These are phyloP conservation scores for Typhlichthys subterraneus DNA, from an alignment of 2,797 vertebrate species.

Conservation along the genomic window DNA sequence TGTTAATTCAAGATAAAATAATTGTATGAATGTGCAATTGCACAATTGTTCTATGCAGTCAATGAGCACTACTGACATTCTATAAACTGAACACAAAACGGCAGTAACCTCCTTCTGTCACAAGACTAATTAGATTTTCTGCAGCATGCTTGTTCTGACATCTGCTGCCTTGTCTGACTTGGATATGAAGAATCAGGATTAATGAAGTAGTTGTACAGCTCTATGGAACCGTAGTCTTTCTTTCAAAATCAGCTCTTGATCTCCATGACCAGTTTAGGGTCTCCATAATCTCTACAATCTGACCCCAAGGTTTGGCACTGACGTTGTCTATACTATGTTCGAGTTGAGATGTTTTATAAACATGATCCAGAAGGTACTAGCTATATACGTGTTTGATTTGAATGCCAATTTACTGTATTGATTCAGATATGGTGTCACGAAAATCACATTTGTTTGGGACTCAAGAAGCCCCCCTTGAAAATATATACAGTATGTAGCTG, in stretches of 20 bases:
- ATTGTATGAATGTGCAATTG: conserved; percentile 25
- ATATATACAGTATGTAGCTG: no score
- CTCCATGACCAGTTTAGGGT: conserved; percentile 3
- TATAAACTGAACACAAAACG: conserved; percentile 18
- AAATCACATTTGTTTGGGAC: no score
- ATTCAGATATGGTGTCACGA: neutral
- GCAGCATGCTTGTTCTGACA: conserved; percentile 47
- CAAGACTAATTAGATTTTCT: conserved; percentile 34
- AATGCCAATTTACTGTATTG: conserved; percentile 1
- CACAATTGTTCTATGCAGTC: conserved; percentile 43
- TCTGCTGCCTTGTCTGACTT: conserved; percentile 25
- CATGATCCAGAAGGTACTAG: neutral
- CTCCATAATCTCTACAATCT: conserved; percentile 3
- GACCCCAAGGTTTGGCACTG: neutral
- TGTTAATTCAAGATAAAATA: conserved; percentile 25
- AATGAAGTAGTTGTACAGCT: conserved; percentile 13
- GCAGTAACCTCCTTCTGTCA: neutral
- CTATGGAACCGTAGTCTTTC: conserved; percentile 39
- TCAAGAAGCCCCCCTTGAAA: no score
- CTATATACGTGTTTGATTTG: conserved; percentile 14
- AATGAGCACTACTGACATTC: neutral
- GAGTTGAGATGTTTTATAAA: neutral
- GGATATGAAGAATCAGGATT: conserved; percentile 10
- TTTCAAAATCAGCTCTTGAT: conserved; percentile 66
- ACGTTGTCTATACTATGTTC: conserved; percentile 3